A percentile compares a stretch with the other conserved stretches of the same genome.
These are phyloP conservation scores for Stenopsyche tienmushanensis DNA, from an alignment of 1,140 invertebrate genomes.

Conservation along the genomic window DNA sequence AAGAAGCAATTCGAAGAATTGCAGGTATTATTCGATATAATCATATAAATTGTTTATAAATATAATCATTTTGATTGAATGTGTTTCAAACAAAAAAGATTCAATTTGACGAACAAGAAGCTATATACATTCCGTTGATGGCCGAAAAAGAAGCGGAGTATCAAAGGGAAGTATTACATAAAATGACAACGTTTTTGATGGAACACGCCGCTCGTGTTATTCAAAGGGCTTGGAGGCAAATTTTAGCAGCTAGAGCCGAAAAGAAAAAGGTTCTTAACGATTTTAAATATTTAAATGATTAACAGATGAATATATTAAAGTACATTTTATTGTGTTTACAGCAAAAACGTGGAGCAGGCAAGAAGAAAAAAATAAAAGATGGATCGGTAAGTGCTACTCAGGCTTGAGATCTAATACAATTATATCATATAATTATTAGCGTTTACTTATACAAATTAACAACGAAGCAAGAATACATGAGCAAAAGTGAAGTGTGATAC, in stretches of 20 bases:
- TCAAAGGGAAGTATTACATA: conserved; percentile 51
- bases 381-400: conserved; percentile 8
- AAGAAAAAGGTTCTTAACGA: conserved; percentile 48
- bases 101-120: conserved; percentile 51
- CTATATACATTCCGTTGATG: conserved; percentile 52
- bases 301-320: background rate
- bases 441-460: background rate
- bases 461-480: background rate
- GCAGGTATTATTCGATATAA: conserved; percentile 44
- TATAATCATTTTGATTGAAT: background rate
- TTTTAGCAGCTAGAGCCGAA: conserved; percentile 49
- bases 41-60: background rate
- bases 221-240: conserved; percentile 50
- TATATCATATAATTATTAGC: too few relatives aligned
- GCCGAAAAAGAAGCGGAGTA: conserved; percentile 53
- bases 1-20: conserved; percentile 47
- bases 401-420: background rate
- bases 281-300: conserved; percentile 1
- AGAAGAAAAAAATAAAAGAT: conserved; percentile 22
- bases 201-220: conserved; percentile 53
- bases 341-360: conserved; percentile 4
- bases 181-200: conserved; percentile 50
- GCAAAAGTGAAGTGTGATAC: background rate
- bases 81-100: conserved; percentile 43
- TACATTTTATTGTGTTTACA: conserved; percentile 10